Conservation (phyloP, 2,113 vertebrate species). For the Suricata suricatta region DNA sequence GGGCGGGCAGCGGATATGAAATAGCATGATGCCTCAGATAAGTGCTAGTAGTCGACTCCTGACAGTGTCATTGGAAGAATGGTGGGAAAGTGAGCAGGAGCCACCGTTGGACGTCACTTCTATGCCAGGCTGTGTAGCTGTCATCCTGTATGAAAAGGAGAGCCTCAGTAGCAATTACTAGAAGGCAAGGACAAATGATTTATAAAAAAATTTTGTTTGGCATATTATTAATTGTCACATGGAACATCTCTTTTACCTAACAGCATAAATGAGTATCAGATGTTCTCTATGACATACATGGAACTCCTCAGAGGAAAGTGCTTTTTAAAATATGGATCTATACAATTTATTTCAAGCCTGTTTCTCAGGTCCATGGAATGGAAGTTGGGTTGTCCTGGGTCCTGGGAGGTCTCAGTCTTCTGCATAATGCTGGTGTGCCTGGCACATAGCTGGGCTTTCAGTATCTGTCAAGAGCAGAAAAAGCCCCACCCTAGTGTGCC, state of each 20-base stretch:
- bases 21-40: neutral
- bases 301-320: neutral
- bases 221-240: neutral
- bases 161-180: neutral
- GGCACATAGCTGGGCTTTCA: neutral
- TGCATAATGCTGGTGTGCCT: no score
- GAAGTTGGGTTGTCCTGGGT: neutral
- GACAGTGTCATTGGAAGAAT: neutral
- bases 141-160: neutral
- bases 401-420: neutral
- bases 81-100: neutral
- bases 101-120: neutral
- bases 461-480: neutral
- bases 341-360: conserved; percentile 37
- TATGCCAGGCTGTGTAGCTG: neutral
- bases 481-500: neutral
- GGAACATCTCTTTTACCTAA: conserved; percentile 10
- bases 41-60: no score
- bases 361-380: neutral
- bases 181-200: conserved; percentile 11
- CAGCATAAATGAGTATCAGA: neutral
- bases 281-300: neutral
- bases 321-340: neutral
- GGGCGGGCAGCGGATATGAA: neutral
- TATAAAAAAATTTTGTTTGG: neutral